Conservation (phyloP, 2,888 invertebrate genomes). For the Campopleginae sp. region DNA sequence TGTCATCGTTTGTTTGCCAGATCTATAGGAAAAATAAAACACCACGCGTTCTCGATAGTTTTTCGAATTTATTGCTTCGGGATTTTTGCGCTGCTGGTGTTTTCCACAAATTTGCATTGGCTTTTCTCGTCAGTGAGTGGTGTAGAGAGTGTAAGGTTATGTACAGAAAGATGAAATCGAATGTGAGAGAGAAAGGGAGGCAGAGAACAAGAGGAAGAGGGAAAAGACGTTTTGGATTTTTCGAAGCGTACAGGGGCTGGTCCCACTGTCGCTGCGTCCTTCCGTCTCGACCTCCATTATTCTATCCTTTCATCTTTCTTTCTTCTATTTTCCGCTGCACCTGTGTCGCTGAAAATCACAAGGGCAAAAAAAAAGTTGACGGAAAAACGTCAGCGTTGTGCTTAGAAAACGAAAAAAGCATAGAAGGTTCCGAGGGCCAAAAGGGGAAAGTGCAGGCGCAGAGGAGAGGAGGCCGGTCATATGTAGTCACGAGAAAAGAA, state of each 20-base stretch:
- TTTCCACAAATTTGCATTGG: slow-evolving; percentile 1
- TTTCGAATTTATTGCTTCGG: slow-evolving; percentile 13
- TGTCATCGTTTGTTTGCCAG: not conserved
- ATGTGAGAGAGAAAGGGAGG: not conserved
- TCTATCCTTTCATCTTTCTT: slow-evolving; percentile 35
- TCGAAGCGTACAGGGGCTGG: slow-evolving; percentile 35
- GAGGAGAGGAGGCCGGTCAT: not conserved
- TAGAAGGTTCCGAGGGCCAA: slow-evolving; percentile 3
- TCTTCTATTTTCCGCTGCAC: slow-evolving; percentile 31
- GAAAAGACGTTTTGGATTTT: slow-evolving; percentile 44
- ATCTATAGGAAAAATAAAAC: slow-evolving; percentile 6
- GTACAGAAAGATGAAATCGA: slow-evolving; percentile 4
- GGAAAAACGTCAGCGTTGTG: slow-evolving; percentile 28
- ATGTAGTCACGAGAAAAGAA: slow-evolving; percentile 16
- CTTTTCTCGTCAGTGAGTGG: slow-evolving; percentile 8
- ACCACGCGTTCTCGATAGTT: not conserved
- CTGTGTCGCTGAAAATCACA: slow-evolving; percentile 29
- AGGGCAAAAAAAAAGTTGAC: slow-evolving; percentile 35
- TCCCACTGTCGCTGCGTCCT: slow-evolving; percentile 44
- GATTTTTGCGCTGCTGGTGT: not conserved
- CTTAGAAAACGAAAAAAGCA: slow-evolving; percentile 16
- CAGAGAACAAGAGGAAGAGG: not conserved
- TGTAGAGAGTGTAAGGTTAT: not conserved
- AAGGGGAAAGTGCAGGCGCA: not conserved
- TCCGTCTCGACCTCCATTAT: slow-evolving; percentile 38